phyloP scores from a whole-genome alignment of 2,888 invertebrate genomes.

The Cantharis lateralis region DNA sequence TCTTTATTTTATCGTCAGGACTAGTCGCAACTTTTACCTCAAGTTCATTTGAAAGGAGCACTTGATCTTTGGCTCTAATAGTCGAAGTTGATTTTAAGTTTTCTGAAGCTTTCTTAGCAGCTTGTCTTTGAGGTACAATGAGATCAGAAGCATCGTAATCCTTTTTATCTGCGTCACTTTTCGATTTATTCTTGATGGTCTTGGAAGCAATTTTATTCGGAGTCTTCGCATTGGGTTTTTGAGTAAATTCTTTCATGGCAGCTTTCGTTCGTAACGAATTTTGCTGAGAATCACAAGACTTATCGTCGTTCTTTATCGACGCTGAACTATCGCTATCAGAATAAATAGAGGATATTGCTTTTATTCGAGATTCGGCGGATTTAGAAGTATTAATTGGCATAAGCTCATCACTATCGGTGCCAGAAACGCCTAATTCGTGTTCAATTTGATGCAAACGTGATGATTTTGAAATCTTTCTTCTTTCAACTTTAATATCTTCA shows the following conservation, averaged over 20 bases:
- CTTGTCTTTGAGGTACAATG: constrained; percentile 88
- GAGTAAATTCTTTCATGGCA: constrained; percentile 81
- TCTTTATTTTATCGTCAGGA: constrained; percentile 33
- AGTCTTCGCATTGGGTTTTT: constrained; percentile 49
- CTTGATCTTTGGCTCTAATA: constrained; percentile 51
- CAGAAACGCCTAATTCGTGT: constrained; percentile 71
- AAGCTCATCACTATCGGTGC: constrained; percentile 80
- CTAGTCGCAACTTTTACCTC: constrained; percentile 34
- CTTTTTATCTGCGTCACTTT: constrained; percentile 54
- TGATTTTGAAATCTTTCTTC: constrained; percentile 57
- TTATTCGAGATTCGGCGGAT: constrained; percentile 56
- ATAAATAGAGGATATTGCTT: constrained; percentile 76
- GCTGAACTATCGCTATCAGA: constrained; percentile 75
- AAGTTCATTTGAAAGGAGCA: constrained; percentile 17
- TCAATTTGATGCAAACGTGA: constrained; percentile 75
- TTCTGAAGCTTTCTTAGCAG: constrained; percentile 89
- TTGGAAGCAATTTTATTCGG: constrained; percentile 45
- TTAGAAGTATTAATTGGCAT: constrained; percentile 66
- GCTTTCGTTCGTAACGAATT: constrained; percentile 77
- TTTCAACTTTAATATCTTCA: constrained; percentile 59
- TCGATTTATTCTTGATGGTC: constrained; percentile 43
- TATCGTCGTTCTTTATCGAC: constrained; percentile 65
- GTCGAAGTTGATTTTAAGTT: constrained; percentile 75
- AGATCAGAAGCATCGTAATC: constrained; percentile 73
- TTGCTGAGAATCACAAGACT: constrained; percentile 70